phyloP scores from a whole-genome alignment of 2,113 vertebrate genomes.

The Empidonax alnorum region DNA sequence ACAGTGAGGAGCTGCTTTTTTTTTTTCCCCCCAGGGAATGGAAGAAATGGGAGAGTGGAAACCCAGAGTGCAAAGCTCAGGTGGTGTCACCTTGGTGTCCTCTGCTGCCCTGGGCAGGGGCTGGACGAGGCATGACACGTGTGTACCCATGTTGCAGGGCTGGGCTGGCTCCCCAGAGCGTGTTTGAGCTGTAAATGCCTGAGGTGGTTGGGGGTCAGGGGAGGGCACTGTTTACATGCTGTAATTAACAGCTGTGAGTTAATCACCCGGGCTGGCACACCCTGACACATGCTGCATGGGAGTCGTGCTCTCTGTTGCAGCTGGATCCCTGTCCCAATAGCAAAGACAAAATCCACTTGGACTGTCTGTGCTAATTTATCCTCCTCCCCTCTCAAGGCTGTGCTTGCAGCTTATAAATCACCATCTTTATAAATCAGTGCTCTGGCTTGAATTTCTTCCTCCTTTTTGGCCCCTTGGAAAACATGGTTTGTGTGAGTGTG shows the following conservation, averaged over 20 bases:
- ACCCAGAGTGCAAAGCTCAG: background rate
- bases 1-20: no score
- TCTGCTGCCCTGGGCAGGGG: background rate
- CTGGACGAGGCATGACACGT: fast-evolving
- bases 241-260: conserved; percentile 20
- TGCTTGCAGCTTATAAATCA: background rate
- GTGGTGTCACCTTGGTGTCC: background rate
- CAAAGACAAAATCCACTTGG: background rate
- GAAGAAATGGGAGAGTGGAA: background rate
- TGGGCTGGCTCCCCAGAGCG: background rate
- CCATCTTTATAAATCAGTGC: background rate
- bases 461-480: background rate
- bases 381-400: background rate
- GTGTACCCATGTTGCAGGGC: fast-evolving
- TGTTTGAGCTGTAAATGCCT: background rate
- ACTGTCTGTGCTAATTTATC: background rate
- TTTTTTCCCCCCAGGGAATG: background rate
- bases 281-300: background rate
- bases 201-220: background rate
- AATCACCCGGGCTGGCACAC: background rate
- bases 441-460: background rate
- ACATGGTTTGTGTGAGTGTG: background rate
- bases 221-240: conserved; percentile 23
- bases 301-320: fast-evolving
- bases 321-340: background rate